These are phyloP conservation scores for Crypturellus undulatus DNA, from an alignment of 2,113 vertebrate genomes.

Conservation along the genomic window DNA sequence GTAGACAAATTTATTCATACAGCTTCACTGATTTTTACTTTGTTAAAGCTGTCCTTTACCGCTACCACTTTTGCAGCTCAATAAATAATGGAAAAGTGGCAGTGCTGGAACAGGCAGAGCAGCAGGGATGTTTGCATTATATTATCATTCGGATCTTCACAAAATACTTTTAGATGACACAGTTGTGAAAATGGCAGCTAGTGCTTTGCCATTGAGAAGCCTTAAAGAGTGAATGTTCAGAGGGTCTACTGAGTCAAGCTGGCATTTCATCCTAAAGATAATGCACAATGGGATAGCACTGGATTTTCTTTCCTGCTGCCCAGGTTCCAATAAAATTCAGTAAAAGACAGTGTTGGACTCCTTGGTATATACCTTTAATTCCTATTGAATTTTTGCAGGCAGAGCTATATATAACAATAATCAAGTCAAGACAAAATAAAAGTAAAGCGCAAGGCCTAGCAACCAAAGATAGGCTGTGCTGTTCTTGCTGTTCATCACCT, in stretches of 20 bases:
- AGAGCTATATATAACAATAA: constrained; percentile 5
- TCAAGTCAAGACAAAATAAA: constrained; percentile 28
- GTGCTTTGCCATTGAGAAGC: background rate
- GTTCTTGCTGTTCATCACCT: constrained; percentile 10
- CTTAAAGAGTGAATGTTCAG: background rate
- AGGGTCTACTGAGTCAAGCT: background rate
- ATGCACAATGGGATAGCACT: background rate
- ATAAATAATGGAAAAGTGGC: background rate
- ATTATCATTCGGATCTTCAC: background rate
- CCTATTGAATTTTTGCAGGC: constrained; percentile 22
- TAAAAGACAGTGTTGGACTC: background rate
- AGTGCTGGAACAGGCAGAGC: background rate
- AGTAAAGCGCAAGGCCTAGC: background rate
- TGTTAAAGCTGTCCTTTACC: background rate
- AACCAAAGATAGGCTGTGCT: background rate
- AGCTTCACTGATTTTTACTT: background rate
- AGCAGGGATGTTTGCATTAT: background rate
- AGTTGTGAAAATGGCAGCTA: background rate
- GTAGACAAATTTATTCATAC: background rate
- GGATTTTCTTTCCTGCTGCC: background rate
- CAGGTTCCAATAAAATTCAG: background rate
- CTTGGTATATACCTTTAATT: constrained; percentile 10
- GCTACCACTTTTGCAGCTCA: background rate
- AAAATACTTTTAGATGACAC: background rate
- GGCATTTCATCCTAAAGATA: background rate